A percentile compares a stretch with the other conserved stretches of the same genome.
Conservation (phyloP, 2,888 invertebrate genomes). For the Acrocyrtus sp. region DNA sequence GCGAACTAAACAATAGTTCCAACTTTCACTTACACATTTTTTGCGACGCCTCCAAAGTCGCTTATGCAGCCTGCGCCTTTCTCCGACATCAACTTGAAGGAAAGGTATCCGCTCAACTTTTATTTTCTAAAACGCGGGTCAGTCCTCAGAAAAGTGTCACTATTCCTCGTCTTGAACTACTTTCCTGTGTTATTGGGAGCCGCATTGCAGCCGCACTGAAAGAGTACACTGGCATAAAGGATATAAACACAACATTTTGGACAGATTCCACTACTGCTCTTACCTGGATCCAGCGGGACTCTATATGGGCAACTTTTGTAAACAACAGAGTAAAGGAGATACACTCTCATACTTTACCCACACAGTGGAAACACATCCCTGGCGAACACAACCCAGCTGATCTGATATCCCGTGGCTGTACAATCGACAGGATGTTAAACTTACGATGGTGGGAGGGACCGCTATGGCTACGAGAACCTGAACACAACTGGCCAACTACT, state of each 20-base stretch:
- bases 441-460: slow-evolving; percentile 4
- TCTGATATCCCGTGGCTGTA: not conserved
- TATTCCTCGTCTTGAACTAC: slow-evolving; percentile 5
- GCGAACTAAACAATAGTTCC: too few relatives aligned
- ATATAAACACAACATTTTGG: too few relatives aligned
- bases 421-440: not conserved
- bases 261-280: not conserved
- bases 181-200: not conserved
- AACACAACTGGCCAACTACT: not conserved
- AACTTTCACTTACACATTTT: not conserved
- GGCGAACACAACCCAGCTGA: not conserved
- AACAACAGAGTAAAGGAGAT: not conserved
- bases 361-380: not conserved
- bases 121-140: not conserved
- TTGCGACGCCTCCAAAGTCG: not conserved
- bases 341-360: not conserved
- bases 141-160: not conserved
- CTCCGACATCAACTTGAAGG: not conserved
- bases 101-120: not conserved
- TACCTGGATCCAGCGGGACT: not conserved
- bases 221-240: too few relatives aligned
- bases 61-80: not conserved
- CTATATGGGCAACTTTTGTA: not conserved
- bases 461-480: not conserved
- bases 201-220: not conserved